Evolutionary conservation across 1,140 invertebrate genomes (phyloP).

Genomic region (Euglossa dilemma): DNA sequence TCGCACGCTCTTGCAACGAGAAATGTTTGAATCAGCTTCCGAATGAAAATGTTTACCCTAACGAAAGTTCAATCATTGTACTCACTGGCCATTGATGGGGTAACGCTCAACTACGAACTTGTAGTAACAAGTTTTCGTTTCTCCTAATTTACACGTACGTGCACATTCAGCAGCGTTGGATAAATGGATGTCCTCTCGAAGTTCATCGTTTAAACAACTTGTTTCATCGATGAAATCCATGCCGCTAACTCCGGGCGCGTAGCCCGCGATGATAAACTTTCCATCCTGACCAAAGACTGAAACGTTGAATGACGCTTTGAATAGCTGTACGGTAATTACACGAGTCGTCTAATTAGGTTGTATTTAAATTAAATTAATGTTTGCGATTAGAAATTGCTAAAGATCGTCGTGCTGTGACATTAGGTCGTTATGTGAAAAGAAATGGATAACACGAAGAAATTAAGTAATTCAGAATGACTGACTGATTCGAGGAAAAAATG

Average conservation of each 20-base stretch:
- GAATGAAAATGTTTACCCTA: no score
- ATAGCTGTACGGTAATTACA: not conserved
- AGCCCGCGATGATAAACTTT: slow-evolving; percentile 4
- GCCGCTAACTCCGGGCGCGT: slow-evolving; percentile 2
- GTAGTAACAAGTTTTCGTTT: slow-evolving; percentile 78
- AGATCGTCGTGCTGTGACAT: no score
- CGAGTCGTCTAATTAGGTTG: no score
- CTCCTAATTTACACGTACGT: slow-evolving; percentile 72
- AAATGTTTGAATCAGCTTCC: not conserved
- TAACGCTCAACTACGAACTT: slow-evolving; percentile 82
- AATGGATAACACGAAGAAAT: not conserved
- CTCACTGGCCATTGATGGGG: slow-evolving; percentile 74
- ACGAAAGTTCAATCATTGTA: not conserved
- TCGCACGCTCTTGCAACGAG: slow-evolving; percentile 3
- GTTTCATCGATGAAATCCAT: not conserved
- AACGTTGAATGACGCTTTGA: not conserved
- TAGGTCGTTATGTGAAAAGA: no score
- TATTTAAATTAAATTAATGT: not conserved
- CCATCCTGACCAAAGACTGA: not conserved
- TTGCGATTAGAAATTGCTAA: not conserved
- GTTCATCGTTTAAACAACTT: slow-evolving; percentile 1
- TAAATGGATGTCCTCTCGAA: not conserved
- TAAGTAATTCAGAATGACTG: not conserved
- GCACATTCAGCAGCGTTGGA: slow-evolving; percentile 65
- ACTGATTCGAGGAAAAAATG: not conserved